Base-by-base conservation (phyloP, 2,888 invertebrate genomes). In the Entomobrya proxima region DNA sequence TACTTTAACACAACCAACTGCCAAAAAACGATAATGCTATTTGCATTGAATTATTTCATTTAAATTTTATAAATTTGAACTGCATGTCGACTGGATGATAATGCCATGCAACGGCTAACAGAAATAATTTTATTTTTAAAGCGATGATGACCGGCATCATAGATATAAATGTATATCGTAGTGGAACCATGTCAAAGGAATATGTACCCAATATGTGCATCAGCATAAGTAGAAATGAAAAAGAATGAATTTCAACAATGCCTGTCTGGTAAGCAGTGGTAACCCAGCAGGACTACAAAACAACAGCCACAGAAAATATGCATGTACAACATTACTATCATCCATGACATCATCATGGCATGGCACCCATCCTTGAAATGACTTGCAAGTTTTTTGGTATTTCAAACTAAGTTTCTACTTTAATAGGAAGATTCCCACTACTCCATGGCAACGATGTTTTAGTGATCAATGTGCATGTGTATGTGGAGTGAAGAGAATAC, bases 291-390 rank as follows among this genome's bases (percentile, higher is more conserved):
- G 83, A 76, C 74, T 58, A 83, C 44, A 86, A 64, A 76, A 80
- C 75, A 50, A 32, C 11, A 44, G 37, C 44, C 55, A 64, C 37
- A 61, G 61, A 44, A 72, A 47, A 52, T 72, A 32, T 74, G 30
- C 27, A 44, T n/a, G n/a, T n/a, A 44, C 44, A 44, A 13, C 44
- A 44, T n/a, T n/a, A 44, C 44, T 44, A n/a, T 13, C 61, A 58
- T 58, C 58, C 58, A 58, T 58, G 32, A 18, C n/a, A n/a, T n/a
- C 35, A 40, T 37, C 64, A 35, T 37, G 76, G 78, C 64, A 82
- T 87, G 76, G 88, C 90, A 89, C 89, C 89, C 90, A 89, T 89
- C 89, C 90, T 88, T 89, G 89, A 90, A 89, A 87, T 90, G 90
- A 90, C 90, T 90, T 90, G 90, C 90, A 89, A 86, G 81, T 89